phyloP scores from a whole-genome alignment of 2,888 invertebrate species.

The Lordiphosa andalusiaca region DNA sequence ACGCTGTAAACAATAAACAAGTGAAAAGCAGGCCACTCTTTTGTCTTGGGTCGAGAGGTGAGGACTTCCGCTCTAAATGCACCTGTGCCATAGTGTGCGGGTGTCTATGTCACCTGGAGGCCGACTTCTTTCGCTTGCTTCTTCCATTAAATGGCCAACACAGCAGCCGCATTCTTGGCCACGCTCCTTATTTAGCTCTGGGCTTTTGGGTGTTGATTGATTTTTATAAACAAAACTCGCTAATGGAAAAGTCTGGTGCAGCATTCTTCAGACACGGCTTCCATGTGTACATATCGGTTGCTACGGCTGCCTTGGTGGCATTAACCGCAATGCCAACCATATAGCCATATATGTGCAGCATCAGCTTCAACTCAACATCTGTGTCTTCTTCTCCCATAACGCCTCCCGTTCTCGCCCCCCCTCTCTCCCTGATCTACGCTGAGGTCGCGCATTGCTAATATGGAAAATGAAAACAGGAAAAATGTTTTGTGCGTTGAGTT shows the following conservation, averaged over 20 bases:
- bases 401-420: conserved; percentile 15
- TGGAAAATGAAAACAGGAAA: conserved; percentile 76
- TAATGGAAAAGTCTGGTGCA: conserved; percentile 73
- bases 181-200: conserved; percentile 39
- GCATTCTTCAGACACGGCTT: conserved; percentile 48
- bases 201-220: conserved; percentile 75
- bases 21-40: conserved; percentile 8
- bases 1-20: conserved; percentile 13
- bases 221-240: conserved; percentile 65
- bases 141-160: conserved; percentile 5
- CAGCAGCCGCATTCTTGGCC: conserved; percentile 49
- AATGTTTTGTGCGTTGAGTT: conserved; percentile 51
- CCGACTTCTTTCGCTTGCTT: not conserved
- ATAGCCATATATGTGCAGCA: conserved; percentile 58
- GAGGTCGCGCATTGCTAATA: conserved; percentile 66
- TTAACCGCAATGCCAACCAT: conserved; percentile 60
- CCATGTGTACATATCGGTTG: conserved; percentile 34
- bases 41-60: conserved; percentile 19
- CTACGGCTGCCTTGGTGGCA: conserved; percentile 58
- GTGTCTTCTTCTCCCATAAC: conserved; percentile 11
- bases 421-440: conserved; percentile 17
- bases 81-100: conserved; percentile 4
- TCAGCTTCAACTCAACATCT: conserved; percentile 19
- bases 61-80: conserved; percentile 6
- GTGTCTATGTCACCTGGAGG: conserved; percentile 7